These are phyloP conservation scores for Piscicola geometra DNA, from an alignment of 2,888 invertebrate species.

Conservation along the genomic window DNA sequence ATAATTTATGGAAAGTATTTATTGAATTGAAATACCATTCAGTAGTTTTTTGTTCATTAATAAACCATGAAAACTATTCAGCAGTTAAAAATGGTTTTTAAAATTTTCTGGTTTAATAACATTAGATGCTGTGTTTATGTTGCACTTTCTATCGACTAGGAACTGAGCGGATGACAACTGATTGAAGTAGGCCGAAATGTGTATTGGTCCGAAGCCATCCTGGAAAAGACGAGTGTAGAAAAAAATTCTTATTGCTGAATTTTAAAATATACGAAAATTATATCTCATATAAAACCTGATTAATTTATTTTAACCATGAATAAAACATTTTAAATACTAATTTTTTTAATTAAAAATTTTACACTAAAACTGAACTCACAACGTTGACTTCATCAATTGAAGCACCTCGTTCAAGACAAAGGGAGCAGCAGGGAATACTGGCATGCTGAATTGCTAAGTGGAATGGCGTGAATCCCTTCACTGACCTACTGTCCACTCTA, in stretches of 20 bases:
- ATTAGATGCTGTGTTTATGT: neutral
- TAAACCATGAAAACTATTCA: too few relatives aligned
- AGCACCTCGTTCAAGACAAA: neutral
- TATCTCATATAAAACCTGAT: too few relatives aligned
- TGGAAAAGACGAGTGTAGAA: neutral
- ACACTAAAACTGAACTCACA: neutral
- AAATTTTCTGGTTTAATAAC: too few relatives aligned
- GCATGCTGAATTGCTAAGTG: neutral
- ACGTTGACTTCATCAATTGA: neutral
- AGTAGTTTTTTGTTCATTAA: too few relatives aligned
- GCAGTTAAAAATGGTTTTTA: too few relatives aligned
- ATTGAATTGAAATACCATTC: too few relatives aligned
- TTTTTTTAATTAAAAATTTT: too few relatives aligned
- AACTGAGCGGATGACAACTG: neutral
- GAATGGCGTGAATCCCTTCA: neutral
- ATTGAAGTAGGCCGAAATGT: neutral
- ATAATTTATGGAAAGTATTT: too few relatives aligned
- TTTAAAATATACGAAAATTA: too few relatives aligned
- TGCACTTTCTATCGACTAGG: neutral
- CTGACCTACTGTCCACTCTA: neutral
- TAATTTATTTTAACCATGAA: neutral
- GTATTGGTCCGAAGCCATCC: neutral
- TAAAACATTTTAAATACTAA: neutral
- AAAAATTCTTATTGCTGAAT: too few relatives aligned
- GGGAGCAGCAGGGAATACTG: neutral